Evolutionary conservation across 92 coral and sea anemone genomes (phyloP), one percentile per base, ranked within the genome.

Genomic region (Epizoanthus scotinus): DNA sequence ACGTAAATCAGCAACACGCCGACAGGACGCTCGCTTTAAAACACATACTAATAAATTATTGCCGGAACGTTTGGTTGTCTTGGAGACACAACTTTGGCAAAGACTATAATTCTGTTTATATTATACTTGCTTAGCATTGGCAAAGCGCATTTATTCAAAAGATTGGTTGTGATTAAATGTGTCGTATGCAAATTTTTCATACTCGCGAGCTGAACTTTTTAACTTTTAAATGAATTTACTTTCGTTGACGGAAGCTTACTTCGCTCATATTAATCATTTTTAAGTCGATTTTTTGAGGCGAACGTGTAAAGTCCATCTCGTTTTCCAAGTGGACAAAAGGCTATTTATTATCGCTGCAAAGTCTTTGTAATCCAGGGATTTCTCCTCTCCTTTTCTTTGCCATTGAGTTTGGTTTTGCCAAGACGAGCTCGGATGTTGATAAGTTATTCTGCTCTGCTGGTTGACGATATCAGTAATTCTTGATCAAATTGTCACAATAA

Each of bases 401-500:
- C 21, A 8, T 47, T 27, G 78, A 12, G 4, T 28, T n/a, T 28
- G 10, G 19, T 17, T 20, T 29, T 18, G 57, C 20, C 53, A 47
- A 20, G 56, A 9, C 34, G 31, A 14, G 8, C 25, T 24, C 20
- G 34, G 8, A 59, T 59, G 34, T 18, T n/a, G 6, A 42, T 12
- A 60, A 75, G 24, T 26, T 5, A 8, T 75, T 59, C 36, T 29
- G 59, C 60, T 60, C 21, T 58, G 8, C 14, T 47, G 2, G 15
- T 7, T 13, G 0, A 2, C 52, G 52, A 24, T 62, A 38, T 59
- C 44, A 22, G 15, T 34, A 40, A 40, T 38, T 59, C 61, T 14
- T 59, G 24, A 67, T 55, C 21, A 40, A n/a, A 47, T 47, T 21
- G 81, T 59, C n/a, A 19, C 40, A 66, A 75, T 57, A 27, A 75